Evolutionary conservation across 1,140 invertebrate species (phyloP), one percentile per base, ranked within the genome.

Genomic region (Lordiphosa mommai): DNA sequence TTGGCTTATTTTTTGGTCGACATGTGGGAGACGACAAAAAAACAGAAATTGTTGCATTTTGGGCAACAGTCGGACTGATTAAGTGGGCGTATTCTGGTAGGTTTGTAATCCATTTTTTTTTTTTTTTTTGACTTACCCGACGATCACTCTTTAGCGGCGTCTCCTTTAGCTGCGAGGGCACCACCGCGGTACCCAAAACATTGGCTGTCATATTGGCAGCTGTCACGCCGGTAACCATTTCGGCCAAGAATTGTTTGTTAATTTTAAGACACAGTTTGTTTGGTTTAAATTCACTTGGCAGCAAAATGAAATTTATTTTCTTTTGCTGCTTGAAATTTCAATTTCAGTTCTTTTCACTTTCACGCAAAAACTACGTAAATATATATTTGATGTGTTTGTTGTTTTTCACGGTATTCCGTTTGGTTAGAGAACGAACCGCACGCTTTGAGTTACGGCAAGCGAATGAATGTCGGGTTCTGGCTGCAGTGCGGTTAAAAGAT

Each of bases 191-290:
- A 57, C 77, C 86, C 58, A 88, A 47, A 29, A 88, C 71, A 63
- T 76, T 84, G 63, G 66, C 65, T 33, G 51, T 86, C 86, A 88
- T 88, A 55, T 61, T 88, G 58, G 65, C 27, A 30, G 69, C 55
- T 36, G 73, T 80, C 32, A 86, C 73, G 76, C 86, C 86, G 73
- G 86, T 88, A 84, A 88, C 86, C 86, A 88, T 88, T 68, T 88
- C 79, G 76, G 72, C 66, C 49, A 70, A 56, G 55, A 64, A 82
- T 55, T 87, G 55, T 71, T 86, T 80, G 57, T 80, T 59, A 56
- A 72, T 70, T 72, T 85, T 85, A 27, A 71, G 61, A 66, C 73
- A 86, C 70, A 85, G 70, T 86, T 85, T 80, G 65, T 55, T 44
- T 50, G 7, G 34, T 40, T 56, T 52, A 17, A 56, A 50, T 30